Conservation (phyloP, 2,797 vertebrate species). For the Morelia viridis region DNA sequence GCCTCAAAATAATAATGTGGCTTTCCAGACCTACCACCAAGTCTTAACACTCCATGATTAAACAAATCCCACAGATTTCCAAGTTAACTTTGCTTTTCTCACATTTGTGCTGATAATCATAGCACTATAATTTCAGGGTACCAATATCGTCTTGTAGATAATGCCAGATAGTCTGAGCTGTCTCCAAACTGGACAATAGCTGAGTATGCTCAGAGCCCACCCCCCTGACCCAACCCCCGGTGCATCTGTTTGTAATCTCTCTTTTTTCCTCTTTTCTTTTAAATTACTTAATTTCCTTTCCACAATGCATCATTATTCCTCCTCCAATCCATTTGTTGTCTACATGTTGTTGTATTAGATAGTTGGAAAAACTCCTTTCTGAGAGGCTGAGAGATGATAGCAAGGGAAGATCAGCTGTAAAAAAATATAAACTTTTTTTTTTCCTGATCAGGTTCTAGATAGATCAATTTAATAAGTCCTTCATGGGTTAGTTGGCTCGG, state of each 20-base stretch:
- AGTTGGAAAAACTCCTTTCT: too few relatives aligned
- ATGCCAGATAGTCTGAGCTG: neutral
- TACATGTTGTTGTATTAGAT: too few relatives aligned
- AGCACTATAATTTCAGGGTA: neutral
- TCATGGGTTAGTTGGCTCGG: too few relatives aligned
- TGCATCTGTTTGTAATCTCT: neutral
- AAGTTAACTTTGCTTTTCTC: neutral
- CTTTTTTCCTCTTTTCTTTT: too few relatives aligned
- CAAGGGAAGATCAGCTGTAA: too few relatives aligned
- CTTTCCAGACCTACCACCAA: neutral
- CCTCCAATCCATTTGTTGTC: too few relatives aligned
- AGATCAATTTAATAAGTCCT: too few relatives aligned
- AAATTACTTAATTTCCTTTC: neutral
- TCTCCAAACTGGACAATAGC: neutral
- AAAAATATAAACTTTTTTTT: too few relatives aligned
- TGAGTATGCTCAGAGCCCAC: neutral
- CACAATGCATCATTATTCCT: neutral
- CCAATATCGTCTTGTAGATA: neutral
- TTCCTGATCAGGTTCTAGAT: too few relatives aligned
- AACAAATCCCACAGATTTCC: neutral
- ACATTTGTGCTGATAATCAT: neutral
- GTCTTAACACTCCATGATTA: neutral
- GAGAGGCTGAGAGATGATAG: too few relatives aligned
- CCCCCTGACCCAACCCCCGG: neutral
- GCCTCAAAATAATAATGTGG: neutral